A percentile compares a stretch with the other conserved stretches of the same genome.
phyloP scores from a whole-genome alignment of 2,797 vertebrate genomes.

The Sebastes iracundus region DNA sequence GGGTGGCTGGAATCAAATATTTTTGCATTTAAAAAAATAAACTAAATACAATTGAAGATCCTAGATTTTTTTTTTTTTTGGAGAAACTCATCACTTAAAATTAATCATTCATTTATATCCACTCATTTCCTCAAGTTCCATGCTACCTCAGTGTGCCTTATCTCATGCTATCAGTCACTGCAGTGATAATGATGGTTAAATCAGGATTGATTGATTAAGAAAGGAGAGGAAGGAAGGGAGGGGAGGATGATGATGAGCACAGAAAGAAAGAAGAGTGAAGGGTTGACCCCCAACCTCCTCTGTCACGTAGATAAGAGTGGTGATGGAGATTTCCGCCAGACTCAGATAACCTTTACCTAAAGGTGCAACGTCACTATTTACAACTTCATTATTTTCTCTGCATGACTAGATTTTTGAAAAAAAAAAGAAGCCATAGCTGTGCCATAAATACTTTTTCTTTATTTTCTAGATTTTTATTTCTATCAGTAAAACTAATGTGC shows the following conservation, averaged over 20 bases:
- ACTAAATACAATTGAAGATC: background rate
- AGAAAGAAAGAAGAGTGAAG: slow-evolving; percentile 54
- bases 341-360: slow-evolving; percentile 51
- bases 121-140: slow-evolving; percentile 22
- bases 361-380: background rate
- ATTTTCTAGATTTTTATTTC: background rate
- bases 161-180: slow-evolving; percentile 44
- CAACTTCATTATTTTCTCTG: background rate
- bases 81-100: background rate
- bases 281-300: slow-evolving; percentile 55
- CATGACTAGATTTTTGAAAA: background rate
- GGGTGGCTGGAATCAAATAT: background rate
- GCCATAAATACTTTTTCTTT: background rate
- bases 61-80: background rate
- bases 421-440: background rate
- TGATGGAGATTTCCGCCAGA: slow-evolving; percentile 55
- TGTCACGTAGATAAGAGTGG: slow-evolving; percentile 59
- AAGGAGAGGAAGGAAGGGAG: slow-evolving; percentile 58
- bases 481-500: background rate
- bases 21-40: background rate
- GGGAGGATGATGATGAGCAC: slow-evolving; percentile 12
- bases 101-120: background rate
- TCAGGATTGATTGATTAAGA: slow-evolving; percentile 66
- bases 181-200: slow-evolving; percentile 53
- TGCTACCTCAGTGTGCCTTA: slow-evolving; percentile 2